Conservation (phyloP, 2,888 invertebrate species). For the Boloria euphrosyne region DNA sequence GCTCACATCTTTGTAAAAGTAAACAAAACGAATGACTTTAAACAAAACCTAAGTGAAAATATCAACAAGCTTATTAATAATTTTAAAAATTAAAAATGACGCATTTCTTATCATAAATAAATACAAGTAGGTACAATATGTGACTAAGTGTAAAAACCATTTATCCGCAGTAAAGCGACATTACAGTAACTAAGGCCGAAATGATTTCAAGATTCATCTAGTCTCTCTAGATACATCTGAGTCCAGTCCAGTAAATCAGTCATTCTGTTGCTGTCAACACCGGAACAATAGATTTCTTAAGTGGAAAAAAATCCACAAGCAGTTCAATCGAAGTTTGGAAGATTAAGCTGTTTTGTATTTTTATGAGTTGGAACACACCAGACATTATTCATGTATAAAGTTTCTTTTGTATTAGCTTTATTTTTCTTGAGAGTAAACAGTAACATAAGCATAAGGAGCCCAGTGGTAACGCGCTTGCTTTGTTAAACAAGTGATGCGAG, state of each 20-base stretch:
- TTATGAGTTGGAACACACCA: too few species aligned
- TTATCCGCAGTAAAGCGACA: constrained; percentile 27
- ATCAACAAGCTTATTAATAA: background rate
- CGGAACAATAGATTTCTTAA: background rate
- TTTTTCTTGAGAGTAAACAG: too few species aligned
- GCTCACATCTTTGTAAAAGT: too few species aligned
- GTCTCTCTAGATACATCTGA: constrained; percentile 23
- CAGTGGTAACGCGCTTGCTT: too few species aligned
- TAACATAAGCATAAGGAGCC: too few species aligned
- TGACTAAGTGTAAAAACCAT: constrained; percentile 37
- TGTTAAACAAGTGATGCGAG: too few species aligned
- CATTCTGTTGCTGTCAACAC: constrained; percentile 1
- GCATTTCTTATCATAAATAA: constrained; percentile 9
- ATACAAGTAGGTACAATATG: too few species aligned
- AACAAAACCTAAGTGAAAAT: background rate
- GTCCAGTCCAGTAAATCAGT: constrained; percentile 19
- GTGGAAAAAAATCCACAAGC: background rate
- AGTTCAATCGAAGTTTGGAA: background rate
- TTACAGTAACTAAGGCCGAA: constrained; percentile 22
- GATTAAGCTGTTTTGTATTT: too few species aligned
- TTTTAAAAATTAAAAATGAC: background rate
- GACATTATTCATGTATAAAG: too few species aligned
- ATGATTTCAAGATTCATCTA: constrained; percentile 31
- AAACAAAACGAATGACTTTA: background rate
- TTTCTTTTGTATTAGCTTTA: too few species aligned